These are phyloP conservation scores for Vanessa cardui DNA, from an alignment of 2,888 invertebrate genomes.

Conservation along the genomic window DNA sequence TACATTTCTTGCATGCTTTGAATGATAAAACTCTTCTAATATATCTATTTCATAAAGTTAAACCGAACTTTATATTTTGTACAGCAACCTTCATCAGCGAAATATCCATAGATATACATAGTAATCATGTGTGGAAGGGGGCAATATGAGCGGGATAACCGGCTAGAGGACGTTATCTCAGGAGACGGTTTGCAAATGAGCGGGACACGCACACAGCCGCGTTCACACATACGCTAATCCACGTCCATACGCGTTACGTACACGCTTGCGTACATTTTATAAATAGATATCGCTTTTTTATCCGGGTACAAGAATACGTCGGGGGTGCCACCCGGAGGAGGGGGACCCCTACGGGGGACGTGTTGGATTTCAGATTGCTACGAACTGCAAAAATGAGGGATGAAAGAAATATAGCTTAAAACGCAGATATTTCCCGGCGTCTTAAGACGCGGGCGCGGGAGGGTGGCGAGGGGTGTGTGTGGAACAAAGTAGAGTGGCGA, in stretches of 20 bases:
- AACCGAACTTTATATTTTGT: not conserved
- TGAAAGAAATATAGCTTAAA: conserved; percentile 85
- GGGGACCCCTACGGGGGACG: conserved; percentile 79
- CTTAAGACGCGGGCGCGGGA: conserved; percentile 72
- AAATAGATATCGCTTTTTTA: conserved; percentile 83
- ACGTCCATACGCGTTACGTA: conserved; percentile 70
- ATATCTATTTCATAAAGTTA: not conserved
- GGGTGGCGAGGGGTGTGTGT: conserved; percentile 73
- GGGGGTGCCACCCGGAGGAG: conserved; percentile 70
- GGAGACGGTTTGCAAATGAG: conserved; percentile 83
- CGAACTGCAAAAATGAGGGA: conserved; percentile 85
- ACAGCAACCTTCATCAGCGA: conserved; percentile 44
- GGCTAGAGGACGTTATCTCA: conserved; percentile 80
- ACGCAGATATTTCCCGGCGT: conserved; percentile 84
- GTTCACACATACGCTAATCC: conserved; percentile 68
- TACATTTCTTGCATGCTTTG: not conserved
- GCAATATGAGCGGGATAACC: conserved; percentile 81
- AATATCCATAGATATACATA: conserved; percentile 74
- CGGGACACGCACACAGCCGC: conserved; percentile 67
- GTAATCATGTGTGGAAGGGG: conserved; percentile 80
- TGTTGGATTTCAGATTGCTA: conserved; percentile 84
- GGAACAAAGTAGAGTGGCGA: conserved; percentile 83
- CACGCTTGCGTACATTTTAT: conserved; percentile 79
- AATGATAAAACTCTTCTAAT: not conserved
- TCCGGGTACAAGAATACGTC: conserved; percentile 79